A percentile compares a stretch with the other conserved stretches of the same genome.
These are phyloP conservation scores for Parascotia fuliginaria DNA, from an alignment of 2,888 invertebrate genomes.

Conservation along the genomic window DNA sequence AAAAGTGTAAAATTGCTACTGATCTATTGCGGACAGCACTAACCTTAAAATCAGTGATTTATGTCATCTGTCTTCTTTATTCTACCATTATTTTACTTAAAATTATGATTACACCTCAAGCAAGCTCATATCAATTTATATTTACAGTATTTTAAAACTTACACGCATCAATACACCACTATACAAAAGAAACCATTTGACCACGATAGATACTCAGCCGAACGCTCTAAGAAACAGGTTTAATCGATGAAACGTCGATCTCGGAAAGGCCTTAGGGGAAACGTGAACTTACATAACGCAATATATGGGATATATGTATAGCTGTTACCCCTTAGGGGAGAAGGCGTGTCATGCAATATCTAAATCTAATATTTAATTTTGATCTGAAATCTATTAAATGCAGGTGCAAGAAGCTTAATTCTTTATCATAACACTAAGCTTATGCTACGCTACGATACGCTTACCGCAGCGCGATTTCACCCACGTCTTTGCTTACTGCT, in stretches of 20 bases:
- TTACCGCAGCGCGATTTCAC: too few relatives aligned
- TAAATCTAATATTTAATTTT: not conserved
- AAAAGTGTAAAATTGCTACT: too few relatives aligned
- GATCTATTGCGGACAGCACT: too few relatives aligned
- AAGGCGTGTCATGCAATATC: not conserved
- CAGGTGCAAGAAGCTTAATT: not conserved
- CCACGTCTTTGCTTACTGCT: too few relatives aligned
- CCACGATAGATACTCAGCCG: not conserved
- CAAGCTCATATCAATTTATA: not conserved
- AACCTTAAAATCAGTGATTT: too few relatives aligned
- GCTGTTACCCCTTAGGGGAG: not conserved
- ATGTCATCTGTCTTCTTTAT: too few relatives aligned
- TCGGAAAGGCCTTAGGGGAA: conserved; percentile 2
- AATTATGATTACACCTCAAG: too few relatives aligned
- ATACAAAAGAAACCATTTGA: not conserved
- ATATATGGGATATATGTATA: not conserved
- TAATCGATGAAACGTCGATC: not conserved
- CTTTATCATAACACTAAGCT: too few relatives aligned
- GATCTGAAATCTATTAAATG: not conserved
- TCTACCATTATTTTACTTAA: too few relatives aligned
- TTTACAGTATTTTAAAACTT: conserved; percentile 1
- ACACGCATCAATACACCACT: not conserved
- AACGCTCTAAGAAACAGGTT: conserved; percentile 1
- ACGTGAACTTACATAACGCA: conserved; percentile 2
- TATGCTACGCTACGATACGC: too few relatives aligned